These are phyloP conservation scores for Ornithorhynchus anatinus DNA, from an alignment of 2,113 vertebrate genomes.

Conservation along the genomic window DNA sequence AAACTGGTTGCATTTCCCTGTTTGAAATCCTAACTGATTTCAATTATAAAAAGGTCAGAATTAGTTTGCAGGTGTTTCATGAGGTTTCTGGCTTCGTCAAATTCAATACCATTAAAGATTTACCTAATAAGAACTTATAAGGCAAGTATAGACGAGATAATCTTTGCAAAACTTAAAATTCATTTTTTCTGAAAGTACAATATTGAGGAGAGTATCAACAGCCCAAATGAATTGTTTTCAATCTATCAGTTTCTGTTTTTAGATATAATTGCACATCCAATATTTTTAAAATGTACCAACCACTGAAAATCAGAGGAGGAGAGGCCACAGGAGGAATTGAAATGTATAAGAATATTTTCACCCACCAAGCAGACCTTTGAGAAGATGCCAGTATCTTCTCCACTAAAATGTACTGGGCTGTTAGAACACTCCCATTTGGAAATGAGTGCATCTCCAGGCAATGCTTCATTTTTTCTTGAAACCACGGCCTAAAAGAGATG, in stretches of 20 bases:
- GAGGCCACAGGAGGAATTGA: too few species aligned
- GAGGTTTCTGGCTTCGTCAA: conserved; percentile 15
- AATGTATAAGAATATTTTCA: background rate
- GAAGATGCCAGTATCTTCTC: background rate
- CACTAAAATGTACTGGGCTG: background rate
- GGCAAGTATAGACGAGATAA: too few species aligned
- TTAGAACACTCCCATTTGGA: background rate
- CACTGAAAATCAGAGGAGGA: too few species aligned
- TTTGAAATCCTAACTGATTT: conserved; percentile 53
- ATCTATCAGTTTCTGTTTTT: background rate
- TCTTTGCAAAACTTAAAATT: too few species aligned
- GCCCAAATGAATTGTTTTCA: background rate
- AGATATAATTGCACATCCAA: background rate
- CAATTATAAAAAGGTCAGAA: conserved; percentile 30
- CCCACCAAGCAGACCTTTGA: background rate
- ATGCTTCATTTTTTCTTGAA: background rate
- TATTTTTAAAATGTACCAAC: background rate
- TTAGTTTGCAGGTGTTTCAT: conserved; percentile 49
- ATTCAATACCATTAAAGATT: conserved; percentile 18
- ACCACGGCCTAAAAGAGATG: background rate
- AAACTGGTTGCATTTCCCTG: conserved; percentile 31
- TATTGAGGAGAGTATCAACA: too few species aligned
- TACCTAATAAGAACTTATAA: too few species aligned
- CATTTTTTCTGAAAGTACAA: too few species aligned
- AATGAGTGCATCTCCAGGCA: background rate